Base-by-base conservation (phyloP, 2,113 vertebrate species). In the Eretmochelys imbricata region DNA sequence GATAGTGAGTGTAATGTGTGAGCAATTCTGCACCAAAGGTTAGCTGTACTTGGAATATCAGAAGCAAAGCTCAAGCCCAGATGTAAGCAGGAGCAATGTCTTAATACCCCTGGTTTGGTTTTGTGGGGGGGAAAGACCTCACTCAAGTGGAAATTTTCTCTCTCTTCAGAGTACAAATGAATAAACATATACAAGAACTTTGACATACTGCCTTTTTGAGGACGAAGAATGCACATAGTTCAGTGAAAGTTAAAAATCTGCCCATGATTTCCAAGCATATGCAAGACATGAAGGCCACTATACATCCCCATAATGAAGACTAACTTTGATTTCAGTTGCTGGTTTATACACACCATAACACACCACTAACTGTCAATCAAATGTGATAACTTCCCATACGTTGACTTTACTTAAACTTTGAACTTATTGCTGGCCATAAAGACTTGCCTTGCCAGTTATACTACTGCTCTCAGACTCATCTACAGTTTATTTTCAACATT, bases 171-270 rank as follows among this genome's bases (percentile, higher is more conserved):
- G 19, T 3, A 59, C 89, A 27, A 25, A 29, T 16, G 16, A 5
- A 84, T 2, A 24, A 12, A 91, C 12, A 11, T 22, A 17, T 76
- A 48, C 0, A 0, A 11, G 46, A 78, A 6, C 10, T 83, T 24
- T 65, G 38, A 65, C 3, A 1, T 0, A 7, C 42, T 1, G 24
- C 1, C 8, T 31, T 31, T 48, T 10, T 57, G 55, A 25, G 24
- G 25, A 57, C 55, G 29, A 57, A 25, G 24, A 10, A 57, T 57
- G 55, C 25, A 57, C 10, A 57, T 57, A 27, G 10, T 25, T 57
- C 55, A 57, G 10, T 27, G 25, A 25, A 57, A 57, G 24, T 10
- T 51, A 57, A 25, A 57, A 10, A 57, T 2, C 10, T 5, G 27
- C 10, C 24, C 55, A 27, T 27, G 24, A 57, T 57, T 5, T 29